Conservation (phyloP, 2,888 invertebrate species). For the Seira ritae region DNA sequence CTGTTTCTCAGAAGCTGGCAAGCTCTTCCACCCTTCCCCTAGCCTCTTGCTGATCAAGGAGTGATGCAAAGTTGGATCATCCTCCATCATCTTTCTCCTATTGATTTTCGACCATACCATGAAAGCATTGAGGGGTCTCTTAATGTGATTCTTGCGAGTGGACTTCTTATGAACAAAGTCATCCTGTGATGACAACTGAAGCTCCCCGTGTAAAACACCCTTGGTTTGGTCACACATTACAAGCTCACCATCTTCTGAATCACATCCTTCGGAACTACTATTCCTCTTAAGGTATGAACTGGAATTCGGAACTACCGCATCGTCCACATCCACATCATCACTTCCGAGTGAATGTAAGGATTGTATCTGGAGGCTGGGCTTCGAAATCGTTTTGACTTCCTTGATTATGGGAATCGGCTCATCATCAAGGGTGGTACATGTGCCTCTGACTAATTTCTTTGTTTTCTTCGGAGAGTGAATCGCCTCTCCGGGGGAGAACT, state of each 20-base stretch:
- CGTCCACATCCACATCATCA: conserved; percentile 26
- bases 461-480: conserved; percentile 45
- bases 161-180: conserved; percentile 51
- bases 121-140: conserved; percentile 66
- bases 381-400: conserved; percentile 33
- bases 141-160: conserved; percentile 53
- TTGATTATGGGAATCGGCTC: conserved; percentile 33
- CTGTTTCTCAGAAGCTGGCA: conserved; percentile 51
- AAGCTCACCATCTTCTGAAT: conserved; percentile 49
- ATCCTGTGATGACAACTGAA: conserved; percentile 32
- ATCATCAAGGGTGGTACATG: conserved; percentile 32
- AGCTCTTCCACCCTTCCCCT: conserved; percentile 64
- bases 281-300: conserved; percentile 45
- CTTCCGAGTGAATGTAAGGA: too few species aligned
- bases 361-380: conserved; percentile 26
- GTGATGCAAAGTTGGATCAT: conserved; percentile 63
- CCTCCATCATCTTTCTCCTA: conserved; percentile 59
- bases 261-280: conserved; percentile 54
- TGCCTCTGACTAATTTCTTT: conserved; percentile 53
- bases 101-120: conserved; percentile 64
- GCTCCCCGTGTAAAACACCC: conserved; percentile 19
- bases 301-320: conserved; percentile 47
- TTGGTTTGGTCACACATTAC: conserved; percentile 31
- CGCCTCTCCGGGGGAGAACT: conserved; percentile 33
- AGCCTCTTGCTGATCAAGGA: conserved; percentile 64